These are phyloP conservation scores for Conus ventricosus DNA, from an alignment of 1,140 invertebrate species.

Conservation along the genomic window DNA sequence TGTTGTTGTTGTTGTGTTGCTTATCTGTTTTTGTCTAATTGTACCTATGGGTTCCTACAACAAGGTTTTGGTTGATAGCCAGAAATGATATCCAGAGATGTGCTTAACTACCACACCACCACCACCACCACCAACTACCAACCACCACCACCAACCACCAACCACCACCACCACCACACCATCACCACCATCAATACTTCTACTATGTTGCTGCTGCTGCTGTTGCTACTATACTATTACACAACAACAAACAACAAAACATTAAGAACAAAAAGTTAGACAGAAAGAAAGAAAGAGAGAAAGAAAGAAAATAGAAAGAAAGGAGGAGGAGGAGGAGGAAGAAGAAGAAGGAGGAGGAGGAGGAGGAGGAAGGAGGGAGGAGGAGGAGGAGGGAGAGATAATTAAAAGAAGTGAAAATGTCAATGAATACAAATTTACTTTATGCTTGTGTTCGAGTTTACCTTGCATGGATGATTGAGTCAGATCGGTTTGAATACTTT, in stretches of 20 bases:
- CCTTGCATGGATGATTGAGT: too few relatives aligned
- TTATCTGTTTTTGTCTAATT: too few relatives aligned
- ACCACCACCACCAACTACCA: background rate
- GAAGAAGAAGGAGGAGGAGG: background rate
- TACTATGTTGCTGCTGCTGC: background rate
- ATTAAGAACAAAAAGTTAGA: background rate
- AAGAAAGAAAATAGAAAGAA: background rate
- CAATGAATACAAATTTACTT: too few relatives aligned
- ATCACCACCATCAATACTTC: background rate
- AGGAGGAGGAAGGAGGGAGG: background rate
- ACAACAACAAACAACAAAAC: background rate
- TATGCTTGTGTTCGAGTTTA: too few relatives aligned
- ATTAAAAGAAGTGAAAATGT: background rate
- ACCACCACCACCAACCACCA: background rate
- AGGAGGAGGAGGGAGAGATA: background rate
- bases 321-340: background rate
- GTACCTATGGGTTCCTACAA: too few relatives aligned
- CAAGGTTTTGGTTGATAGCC: too few relatives aligned
- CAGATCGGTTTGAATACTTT: too few relatives aligned
- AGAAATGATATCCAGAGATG: too few relatives aligned
- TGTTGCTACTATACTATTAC: background rate
- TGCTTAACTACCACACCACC: background rate
- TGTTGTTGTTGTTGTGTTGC: too few relatives aligned
- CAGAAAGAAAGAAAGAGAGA: background rate
- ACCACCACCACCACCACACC: background rate